Evolutionary conservation across 2,797 vertebrate species (phyloP).

Genomic region (Acanthornis magna): DNA sequence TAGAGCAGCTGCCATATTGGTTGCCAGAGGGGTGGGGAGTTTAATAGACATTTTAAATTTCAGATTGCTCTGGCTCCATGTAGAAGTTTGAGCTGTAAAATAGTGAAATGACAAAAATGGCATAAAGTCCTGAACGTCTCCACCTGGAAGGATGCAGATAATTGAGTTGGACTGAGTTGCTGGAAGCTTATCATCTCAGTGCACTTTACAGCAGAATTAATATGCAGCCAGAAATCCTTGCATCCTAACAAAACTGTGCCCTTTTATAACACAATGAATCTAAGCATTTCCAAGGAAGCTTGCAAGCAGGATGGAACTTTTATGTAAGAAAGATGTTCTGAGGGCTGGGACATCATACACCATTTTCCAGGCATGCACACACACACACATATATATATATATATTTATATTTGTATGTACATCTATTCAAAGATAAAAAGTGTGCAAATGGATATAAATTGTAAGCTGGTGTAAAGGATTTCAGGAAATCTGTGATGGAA

Average conservation of each 20-base stretch:
- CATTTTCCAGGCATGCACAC: not conserved
- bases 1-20: not conserved
- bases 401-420: too few species aligned
- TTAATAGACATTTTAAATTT: not conserved
- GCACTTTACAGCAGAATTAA: slow-evolving; percentile 19
- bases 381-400: too few species aligned
- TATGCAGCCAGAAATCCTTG: not conserved
- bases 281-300: not conserved
- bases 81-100: not conserved
- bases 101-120: not conserved
- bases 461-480: not conserved
- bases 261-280: not conserved
- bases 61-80: not conserved
- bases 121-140: not conserved
- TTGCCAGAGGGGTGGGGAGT: not conserved
- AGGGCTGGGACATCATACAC: not conserved
- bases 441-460: not conserved
- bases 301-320: not conserved
- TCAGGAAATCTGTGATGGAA: not conserved
- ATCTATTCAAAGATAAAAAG: not conserved
- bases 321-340: not conserved
- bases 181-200: not conserved
- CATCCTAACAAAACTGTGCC: not conserved
- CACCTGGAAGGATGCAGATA: slow-evolving; percentile 26
- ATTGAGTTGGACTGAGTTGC: slow-evolving; percentile 16